Conservation (phyloP, 1,140 invertebrate species). For the Muscidifurax raptorellus region DNA sequence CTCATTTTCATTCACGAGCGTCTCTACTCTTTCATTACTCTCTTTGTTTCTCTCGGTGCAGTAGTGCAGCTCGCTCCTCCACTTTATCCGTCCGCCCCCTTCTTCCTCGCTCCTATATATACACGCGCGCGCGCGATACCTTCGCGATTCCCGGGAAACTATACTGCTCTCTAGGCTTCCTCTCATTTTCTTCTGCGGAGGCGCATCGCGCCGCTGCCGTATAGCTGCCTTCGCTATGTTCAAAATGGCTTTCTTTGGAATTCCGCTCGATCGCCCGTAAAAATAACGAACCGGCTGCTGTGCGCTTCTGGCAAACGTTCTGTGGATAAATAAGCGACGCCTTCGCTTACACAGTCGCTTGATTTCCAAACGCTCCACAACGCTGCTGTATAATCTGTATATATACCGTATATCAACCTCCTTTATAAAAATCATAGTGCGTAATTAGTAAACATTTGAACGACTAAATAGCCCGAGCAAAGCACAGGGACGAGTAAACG, state of each 20-base stretch:
- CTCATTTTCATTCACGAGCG: constrained; percentile 47
- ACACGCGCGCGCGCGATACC: background rate
- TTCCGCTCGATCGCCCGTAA: background rate
- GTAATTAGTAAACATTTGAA: background rate
- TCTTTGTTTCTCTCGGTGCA: background rate
- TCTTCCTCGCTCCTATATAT: background rate
- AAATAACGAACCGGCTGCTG: background rate
- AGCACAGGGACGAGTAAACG: background rate
- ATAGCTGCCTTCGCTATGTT: background rate
- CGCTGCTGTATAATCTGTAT: too few species aligned
- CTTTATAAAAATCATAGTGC: background rate
- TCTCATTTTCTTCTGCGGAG: constrained; percentile 11
- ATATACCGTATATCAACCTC: background rate
- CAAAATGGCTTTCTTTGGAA: background rate
- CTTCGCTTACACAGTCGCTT: background rate
- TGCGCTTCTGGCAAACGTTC: background rate
- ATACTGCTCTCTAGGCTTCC: background rate
- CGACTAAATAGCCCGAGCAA: background rate
- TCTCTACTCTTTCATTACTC: constrained; percentile 39
- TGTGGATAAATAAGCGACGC: background rate
- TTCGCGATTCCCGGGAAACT: constrained; percentile 22
- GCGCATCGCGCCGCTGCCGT: background rate
- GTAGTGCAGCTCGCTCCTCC: background rate
- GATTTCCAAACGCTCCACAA: background rate
- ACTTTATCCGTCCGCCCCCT: background rate